Conservation (phyloP, 2,888 invertebrate genomes). For the Tipula confusa region DNA sequence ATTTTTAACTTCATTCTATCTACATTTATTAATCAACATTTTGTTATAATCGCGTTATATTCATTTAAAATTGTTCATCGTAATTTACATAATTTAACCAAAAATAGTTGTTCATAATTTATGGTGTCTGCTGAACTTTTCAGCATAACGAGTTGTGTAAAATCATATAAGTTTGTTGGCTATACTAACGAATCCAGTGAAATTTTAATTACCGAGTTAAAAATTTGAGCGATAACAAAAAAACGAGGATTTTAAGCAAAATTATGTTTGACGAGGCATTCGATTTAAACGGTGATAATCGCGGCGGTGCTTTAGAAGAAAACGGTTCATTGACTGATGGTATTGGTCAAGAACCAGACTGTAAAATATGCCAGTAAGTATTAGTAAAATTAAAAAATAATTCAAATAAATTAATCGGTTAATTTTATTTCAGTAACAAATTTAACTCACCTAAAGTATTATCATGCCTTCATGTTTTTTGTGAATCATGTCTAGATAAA, state of each 20-base stretch:
- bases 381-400: background rate
- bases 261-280: slow-evolving; percentile 43
- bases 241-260: slow-evolving; percentile 35
- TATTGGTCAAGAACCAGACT: slow-evolving; percentile 55
- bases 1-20: slow-evolving; percentile 12
- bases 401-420: background rate
- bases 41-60: slow-evolving; percentile 30
- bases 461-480: slow-evolving; percentile 92
- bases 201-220: slow-evolving; percentile 35
- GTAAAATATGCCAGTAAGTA: slow-evolving; percentile 63
- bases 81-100: slow-evolving; percentile 20
- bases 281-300: slow-evolving; percentile 39
- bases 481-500: slow-evolving; percentile 85
- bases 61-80: background rate
- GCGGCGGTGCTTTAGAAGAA: slow-evolving; percentile 46
- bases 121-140: slow-evolving; percentile 41
- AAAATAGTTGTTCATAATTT: slow-evolving; percentile 38
- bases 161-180: background rate
- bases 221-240: slow-evolving; percentile 31
- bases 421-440: slow-evolving; percentile 57
- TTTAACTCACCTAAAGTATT: slow-evolving; percentile 80
- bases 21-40: slow-evolving; percentile 26
- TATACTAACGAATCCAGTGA: slow-evolving; percentile 34
- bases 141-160: slow-evolving; percentile 34
- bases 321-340: slow-evolving; percentile 45